Conservation (phyloP, 2,888 invertebrate species). For the Hemicrepidius hirtus region DNA sequence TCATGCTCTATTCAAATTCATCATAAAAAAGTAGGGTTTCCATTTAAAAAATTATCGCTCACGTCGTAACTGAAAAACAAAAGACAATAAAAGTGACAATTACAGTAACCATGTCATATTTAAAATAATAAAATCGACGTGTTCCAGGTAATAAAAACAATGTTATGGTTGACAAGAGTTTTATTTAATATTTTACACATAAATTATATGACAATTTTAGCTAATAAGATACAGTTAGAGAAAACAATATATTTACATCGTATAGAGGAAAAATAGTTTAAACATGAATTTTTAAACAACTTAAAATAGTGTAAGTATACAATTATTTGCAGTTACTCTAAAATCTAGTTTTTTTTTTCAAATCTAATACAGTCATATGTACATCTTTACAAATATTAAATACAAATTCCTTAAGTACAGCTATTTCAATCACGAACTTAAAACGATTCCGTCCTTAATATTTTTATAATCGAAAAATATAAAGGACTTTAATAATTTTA, state of each 20-base stretch:
- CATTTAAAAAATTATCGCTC: too few relatives aligned
- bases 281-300: neutral
- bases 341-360: neutral
- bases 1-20: too few relatives aligned
- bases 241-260: constrained; percentile 9
- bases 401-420: constrained; percentile 3
- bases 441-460: neutral
- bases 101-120: too few relatives aligned
- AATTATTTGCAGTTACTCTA: constrained; percentile 3
- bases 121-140: too few relatives aligned
- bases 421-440: neutral
- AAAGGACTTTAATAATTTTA: too few relatives aligned
- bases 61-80: too few relatives aligned
- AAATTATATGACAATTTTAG: constrained; percentile 14
- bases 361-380: constrained; percentile 6
- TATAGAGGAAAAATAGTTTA: neutral
- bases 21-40: too few relatives aligned
- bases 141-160: too few relatives aligned
- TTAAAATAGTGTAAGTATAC: neutral
- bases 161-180: neutral
- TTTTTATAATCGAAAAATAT: neutral
- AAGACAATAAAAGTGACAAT: too few relatives aligned
- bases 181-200: constrained; percentile 31
- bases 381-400: constrained; percentile 12
- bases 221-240: constrained; percentile 3